Conservation (phyloP, 2,888 invertebrate species). For the Litoditis marina region DNA sequence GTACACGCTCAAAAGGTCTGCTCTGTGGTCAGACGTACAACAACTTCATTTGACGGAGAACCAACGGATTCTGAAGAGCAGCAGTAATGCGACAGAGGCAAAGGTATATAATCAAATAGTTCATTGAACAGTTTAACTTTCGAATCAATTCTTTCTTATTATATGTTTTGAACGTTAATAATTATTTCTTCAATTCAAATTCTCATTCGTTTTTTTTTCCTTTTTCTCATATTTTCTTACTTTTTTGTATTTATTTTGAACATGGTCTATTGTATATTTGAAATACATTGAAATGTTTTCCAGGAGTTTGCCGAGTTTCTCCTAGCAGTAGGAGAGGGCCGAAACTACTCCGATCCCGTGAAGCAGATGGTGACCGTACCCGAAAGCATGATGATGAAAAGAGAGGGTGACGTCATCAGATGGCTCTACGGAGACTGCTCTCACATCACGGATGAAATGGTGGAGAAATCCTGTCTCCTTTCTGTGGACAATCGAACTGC, state of each 20-base stretch:
- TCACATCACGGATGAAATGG: background rate
- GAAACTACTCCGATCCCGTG: background rate
- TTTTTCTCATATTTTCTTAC: no score
- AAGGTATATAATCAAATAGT: background rate
- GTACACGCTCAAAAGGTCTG: background rate
- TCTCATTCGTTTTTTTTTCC: no score
- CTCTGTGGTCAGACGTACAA: background rate
- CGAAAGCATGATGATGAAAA: no score
- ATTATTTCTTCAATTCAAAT: no score
- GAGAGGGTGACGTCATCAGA: background rate
- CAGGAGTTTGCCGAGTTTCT: no score
- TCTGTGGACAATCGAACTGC: constrained; percentile 14
- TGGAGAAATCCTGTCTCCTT: background rate
- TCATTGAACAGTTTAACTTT: no score
- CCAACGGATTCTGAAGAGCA: background rate
- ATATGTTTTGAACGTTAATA: no score
- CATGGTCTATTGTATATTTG: no score
- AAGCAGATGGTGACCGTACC: background rate
- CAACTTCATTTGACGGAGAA: background rate
- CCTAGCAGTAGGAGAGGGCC: background rate
- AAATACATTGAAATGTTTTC: no score
- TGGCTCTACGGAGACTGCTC: background rate
- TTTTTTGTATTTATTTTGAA: no score
- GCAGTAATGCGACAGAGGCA: background rate
- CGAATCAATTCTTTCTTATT: no score